Evolutionary conservation across 2,113 vertebrate species (phyloP).

Genomic region (Salvelinus namaycush): DNA sequence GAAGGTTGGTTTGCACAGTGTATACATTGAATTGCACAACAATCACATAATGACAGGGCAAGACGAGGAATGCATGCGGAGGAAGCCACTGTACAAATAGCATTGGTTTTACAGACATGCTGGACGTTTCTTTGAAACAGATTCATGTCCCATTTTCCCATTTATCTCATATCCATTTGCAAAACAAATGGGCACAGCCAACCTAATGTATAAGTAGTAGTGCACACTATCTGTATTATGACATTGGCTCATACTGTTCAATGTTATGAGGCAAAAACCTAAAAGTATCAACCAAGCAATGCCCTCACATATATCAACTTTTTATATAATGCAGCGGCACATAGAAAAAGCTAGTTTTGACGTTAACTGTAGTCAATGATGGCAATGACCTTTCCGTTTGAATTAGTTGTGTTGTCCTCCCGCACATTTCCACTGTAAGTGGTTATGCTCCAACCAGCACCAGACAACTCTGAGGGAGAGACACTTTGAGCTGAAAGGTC

Average conservation of each 20-base stretch:
- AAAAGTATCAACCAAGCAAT: too few relatives aligned
- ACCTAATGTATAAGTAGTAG: too few relatives aligned
- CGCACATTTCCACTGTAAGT: neutral
- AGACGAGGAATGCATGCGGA: neutral
- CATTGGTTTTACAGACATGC: neutral
- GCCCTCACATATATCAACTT: too few relatives aligned
- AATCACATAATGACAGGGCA: conserved; percentile 46
- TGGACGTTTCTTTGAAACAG: neutral
- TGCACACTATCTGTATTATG: too few relatives aligned
- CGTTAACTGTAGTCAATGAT: too few relatives aligned
- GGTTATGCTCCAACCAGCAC: neutral
- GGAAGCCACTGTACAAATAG: neutral
- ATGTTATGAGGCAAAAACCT: too few relatives aligned
- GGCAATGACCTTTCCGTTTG: too few relatives aligned
- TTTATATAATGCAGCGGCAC: too few relatives aligned
- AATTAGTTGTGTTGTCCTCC: neutral
- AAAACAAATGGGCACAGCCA: too few relatives aligned
- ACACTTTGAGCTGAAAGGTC: neutral
- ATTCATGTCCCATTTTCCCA: neutral
- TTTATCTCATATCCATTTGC: too few relatives aligned
- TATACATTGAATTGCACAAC: conserved; percentile 20
- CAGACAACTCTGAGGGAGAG: neutral
- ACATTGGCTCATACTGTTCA: neutral
- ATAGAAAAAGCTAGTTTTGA: too few relatives aligned
- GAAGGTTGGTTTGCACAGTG: too few relatives aligned